Evolutionary conservation across 2,113 vertebrate genomes (phyloP).

Genomic region (Peromyscus maniculatus): DNA sequence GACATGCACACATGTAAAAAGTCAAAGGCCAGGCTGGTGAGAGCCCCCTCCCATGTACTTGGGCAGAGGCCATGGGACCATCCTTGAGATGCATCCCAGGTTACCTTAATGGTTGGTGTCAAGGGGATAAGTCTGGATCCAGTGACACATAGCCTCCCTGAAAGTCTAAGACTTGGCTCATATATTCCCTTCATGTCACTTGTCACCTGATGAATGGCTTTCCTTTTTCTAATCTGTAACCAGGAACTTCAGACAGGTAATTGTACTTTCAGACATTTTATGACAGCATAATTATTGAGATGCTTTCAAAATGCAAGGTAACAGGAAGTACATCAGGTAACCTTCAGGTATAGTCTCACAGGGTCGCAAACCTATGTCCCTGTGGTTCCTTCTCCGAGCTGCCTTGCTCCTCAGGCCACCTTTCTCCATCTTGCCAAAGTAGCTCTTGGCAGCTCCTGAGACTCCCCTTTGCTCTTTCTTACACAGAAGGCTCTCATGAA

Average conservation of each 20-base stretch:
- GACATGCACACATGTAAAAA: neutral
- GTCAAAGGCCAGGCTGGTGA: neutral
- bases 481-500: neutral
- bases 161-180: neutral
- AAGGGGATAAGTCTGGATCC: neutral
- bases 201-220: neutral
- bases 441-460: neutral
- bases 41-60: neutral
- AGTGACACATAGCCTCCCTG: neutral
- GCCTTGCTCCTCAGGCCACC: neutral
- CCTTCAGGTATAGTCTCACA: neutral
- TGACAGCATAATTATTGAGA: neutral
- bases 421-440: neutral
- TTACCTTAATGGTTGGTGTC: neutral
- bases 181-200: neutral
- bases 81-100: neutral
- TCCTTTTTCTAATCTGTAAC: constrained; percentile 38
- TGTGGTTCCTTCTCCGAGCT: neutral
- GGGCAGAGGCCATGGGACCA: neutral
- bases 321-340: neutral
- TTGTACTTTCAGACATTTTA: neutral
- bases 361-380: neutral
- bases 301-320: neutral
- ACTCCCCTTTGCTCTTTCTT: neutral
- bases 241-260: neutral